Evolutionary conservation across 1,140 invertebrate species (phyloP).

Genomic region (Notospermus geniculatus): DNA sequence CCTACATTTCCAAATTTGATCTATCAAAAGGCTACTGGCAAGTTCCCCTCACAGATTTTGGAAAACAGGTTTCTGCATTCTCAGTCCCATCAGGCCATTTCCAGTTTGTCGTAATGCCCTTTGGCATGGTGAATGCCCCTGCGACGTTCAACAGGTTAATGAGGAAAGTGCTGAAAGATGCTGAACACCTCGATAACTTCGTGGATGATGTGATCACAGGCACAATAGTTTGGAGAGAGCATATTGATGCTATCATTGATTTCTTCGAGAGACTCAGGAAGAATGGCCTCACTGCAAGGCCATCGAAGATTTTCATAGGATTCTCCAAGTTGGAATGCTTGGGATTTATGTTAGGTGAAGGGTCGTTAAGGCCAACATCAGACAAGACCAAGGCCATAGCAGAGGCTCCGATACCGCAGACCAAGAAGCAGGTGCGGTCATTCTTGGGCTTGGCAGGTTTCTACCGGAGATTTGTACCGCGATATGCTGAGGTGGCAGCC

Average conservation of each 20-base stretch:
- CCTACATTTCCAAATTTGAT: background rate
- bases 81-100: background rate
- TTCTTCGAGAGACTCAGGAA: background rate
- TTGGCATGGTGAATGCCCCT: background rate
- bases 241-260: background rate
- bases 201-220: conserved; percentile 4
- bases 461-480: background rate
- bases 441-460: conserved; percentile 7
- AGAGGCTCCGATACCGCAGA: background rate
- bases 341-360: background rate
- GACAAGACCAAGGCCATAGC: background rate
- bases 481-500: background rate
- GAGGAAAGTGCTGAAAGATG: background rate
- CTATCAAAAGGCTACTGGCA: conserved; percentile 4
- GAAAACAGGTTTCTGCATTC: background rate
- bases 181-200: background rate
- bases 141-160: background rate
- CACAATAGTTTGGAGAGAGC: background rate
- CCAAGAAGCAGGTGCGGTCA: background rate
- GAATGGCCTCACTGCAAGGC: background rate
- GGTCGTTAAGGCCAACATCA: background rate
- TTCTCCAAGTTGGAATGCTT: background rate
- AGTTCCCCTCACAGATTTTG: background rate
- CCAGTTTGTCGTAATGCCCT: background rate
- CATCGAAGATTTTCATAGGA: background rate